Percentiles rank a stretch among this genome's conserved stretches.
These are phyloP conservation scores for Scalopus aquaticus DNA, from an alignment of 2,113 vertebrate genomes.

Conservation along the genomic window DNA sequence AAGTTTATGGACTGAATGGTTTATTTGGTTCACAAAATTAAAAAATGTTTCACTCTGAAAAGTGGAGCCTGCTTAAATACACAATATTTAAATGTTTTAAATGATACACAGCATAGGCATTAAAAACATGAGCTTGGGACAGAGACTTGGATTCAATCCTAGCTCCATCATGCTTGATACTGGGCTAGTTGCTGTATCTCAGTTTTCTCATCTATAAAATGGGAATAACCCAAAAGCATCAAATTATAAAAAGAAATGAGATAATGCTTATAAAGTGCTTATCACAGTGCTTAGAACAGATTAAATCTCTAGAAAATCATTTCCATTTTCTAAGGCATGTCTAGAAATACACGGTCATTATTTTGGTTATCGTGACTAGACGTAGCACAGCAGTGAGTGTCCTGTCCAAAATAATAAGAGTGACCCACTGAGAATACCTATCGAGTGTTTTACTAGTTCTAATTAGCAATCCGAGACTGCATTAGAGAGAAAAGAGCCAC, in stretches of 20 bases:
- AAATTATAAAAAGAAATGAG: background rate
- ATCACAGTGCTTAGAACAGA: background rate
- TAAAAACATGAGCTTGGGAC: background rate
- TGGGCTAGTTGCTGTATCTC: background rate
- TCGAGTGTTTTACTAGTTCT: background rate
- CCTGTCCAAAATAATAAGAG: background rate
- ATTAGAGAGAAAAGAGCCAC: constrained; percentile 53
- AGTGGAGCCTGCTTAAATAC: background rate
- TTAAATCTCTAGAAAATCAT: background rate
- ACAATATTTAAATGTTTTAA: background rate
- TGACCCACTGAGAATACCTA: background rate
- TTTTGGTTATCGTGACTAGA: background rate
- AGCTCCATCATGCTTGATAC: background rate
- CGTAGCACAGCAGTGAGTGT: no score
- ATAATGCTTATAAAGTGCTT: background rate
- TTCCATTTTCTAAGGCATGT: background rate
- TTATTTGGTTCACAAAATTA: constrained; percentile 6
- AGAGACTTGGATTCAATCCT: background rate
- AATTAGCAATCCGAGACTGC: background rate
- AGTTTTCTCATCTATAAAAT: background rate
- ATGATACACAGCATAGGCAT: background rate
- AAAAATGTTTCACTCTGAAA: background rate
- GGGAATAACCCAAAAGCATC: background rate
- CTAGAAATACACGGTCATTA: background rate
- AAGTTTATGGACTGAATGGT: background rate